Conservation (phyloP, 2,797 vertebrate genomes). For the Clarias pachynema region DNA sequence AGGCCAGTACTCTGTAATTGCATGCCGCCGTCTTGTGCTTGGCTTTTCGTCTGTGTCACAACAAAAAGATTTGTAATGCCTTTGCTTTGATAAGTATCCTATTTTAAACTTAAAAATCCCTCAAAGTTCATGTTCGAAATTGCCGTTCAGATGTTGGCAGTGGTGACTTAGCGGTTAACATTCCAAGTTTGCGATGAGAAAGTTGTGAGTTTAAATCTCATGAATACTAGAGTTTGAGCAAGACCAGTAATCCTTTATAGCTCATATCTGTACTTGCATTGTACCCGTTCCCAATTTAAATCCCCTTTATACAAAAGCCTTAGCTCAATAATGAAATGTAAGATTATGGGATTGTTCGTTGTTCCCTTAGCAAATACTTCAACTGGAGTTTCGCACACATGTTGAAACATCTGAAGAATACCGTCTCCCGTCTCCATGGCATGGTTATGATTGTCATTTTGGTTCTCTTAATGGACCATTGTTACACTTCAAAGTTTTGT, state of each 20-base stretch:
- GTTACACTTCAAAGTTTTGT: not conserved
- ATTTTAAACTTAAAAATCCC: not conserved
- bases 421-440: too few relatives aligned
- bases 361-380: not conserved
- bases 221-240: not conserved
- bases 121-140: not conserved
- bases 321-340: not conserved
- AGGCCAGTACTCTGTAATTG: constrained; percentile 19
- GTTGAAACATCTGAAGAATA: not conserved
- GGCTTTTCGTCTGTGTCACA: not conserved
- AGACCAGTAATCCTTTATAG: not conserved
- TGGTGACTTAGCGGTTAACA: not conserved
- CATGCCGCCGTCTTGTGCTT: not conserved
- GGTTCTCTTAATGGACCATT: not conserved
- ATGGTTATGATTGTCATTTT: not conserved
- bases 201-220: not conserved
- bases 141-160: not conserved
- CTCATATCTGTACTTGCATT: not conserved
- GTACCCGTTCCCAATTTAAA: not conserved
- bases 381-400: not conserved
- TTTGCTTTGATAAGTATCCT: constrained; percentile 14
- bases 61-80: constrained; percentile 17
- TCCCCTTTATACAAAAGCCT: not conserved
- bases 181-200: not conserved
- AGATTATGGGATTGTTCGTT: not conserved